Evolutionary conservation across 2,888 invertebrate species (phyloP).

Genomic region (Volucella bombylans): DNA sequence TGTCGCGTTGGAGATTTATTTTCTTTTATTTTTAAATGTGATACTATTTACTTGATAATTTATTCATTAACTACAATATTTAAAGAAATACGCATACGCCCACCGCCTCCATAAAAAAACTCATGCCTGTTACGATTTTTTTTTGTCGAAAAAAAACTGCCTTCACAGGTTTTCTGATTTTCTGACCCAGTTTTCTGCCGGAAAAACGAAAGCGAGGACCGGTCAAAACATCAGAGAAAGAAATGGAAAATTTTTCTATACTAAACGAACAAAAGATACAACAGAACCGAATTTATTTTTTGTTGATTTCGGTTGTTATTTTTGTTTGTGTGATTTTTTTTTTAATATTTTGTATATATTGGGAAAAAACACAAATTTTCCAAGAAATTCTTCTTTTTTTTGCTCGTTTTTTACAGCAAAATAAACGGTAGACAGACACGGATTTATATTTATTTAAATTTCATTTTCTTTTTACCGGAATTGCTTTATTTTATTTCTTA

Average conservation of each 20-base stretch:
- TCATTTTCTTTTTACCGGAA: neutral
- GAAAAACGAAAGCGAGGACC: neutral
- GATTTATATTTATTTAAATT: neutral
- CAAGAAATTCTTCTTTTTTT: neutral
- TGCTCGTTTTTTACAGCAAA: slow-evolving; percentile 29
- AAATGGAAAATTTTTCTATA: neutral
- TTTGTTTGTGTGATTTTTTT: neutral
- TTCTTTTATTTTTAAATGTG: no score
- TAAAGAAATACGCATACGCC: no score
- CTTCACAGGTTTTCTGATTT: no score
- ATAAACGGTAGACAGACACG: slow-evolving; percentile 29
- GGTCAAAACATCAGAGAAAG: neutral
- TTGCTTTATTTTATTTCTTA: slow-evolving; percentile 11
- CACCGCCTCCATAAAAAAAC: no score
- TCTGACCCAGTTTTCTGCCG: no score
- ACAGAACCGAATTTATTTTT: neutral
- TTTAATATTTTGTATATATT: slow-evolving; percentile 2
- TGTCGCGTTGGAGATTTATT: no score
- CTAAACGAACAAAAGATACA: slow-evolving; percentile 5
- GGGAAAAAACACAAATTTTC: slow-evolving; percentile 15
- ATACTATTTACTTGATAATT: no score
- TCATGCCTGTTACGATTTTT: no score
- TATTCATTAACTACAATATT: no score
- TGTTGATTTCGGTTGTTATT: neutral
- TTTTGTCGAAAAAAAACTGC: no score